Percentiles rank a stretch among this genome's conserved stretches.
phyloP scores from a whole-genome alignment of 2,888 invertebrate species.

The Nymphalis polychloros region DNA sequence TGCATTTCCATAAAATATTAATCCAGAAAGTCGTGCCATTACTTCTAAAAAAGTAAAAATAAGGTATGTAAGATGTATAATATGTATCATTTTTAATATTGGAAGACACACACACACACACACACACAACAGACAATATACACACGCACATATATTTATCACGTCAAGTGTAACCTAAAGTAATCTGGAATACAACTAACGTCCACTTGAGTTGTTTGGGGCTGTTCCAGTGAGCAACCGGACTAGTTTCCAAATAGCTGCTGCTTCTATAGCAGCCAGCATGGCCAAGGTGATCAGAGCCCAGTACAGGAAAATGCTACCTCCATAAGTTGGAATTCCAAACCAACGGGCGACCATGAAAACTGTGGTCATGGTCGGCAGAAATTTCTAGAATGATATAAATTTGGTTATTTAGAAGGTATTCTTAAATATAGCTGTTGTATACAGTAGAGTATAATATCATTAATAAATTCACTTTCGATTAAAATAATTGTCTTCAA shows the following conservation, averaged over 20 bases:
- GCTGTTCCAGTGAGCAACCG: constrained; percentile 47
- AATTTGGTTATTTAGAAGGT: no score
- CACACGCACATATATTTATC: not conserved
- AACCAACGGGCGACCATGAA: constrained; percentile 55
- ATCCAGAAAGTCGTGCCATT: constrained; percentile 60
- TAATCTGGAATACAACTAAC: constrained; percentile 43
- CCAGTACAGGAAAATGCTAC: constrained; percentile 45
- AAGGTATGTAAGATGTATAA: not conserved
- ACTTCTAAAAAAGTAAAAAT: constrained; percentile 36
- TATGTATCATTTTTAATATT: not conserved
- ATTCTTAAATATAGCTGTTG: no score
- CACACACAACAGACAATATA: not conserved
- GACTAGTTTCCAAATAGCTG: constrained; percentile 56
- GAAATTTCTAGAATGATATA: constrained; percentile 52
- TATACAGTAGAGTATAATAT: no score
- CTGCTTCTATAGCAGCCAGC: constrained; percentile 48
- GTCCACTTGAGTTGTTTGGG: constrained; percentile 43
- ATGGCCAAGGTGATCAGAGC: constrained; percentile 47
- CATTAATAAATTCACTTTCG: no score
- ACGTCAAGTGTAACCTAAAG: constrained; percentile 14
- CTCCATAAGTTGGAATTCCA: constrained; percentile 54
- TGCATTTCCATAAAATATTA: constrained; percentile 81
- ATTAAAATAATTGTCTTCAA: no score
- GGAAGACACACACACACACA: not conserved
- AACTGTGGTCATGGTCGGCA: constrained; percentile 49